Percentiles rank a stretch among this genome's conserved stretches.
Conservation (phyloP, 2,113 vertebrate species). For the Pandion haliaetus region DNA sequence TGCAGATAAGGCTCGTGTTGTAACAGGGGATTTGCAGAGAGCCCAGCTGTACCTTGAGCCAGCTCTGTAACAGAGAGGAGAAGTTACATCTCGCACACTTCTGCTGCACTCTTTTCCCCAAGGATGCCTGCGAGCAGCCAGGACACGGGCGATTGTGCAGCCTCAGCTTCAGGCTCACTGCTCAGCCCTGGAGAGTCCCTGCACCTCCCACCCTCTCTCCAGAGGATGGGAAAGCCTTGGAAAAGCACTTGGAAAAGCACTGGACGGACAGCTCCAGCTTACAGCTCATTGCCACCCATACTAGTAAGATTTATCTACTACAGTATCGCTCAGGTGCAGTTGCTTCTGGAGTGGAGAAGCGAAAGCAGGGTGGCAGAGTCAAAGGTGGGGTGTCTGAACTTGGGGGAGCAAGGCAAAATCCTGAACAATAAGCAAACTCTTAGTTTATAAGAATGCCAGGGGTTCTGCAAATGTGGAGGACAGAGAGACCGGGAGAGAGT, state of each 20-base stretch:
- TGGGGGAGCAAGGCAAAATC: background rate
- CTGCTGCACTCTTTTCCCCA: background rate
- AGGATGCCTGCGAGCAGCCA: background rate
- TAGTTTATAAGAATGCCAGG: background rate
- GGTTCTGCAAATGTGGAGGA: background rate
- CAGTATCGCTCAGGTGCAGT: accelerated
- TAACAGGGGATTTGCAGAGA: background rate
- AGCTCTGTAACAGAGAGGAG: background rate
- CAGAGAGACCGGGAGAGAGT: background rate
- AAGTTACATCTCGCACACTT: accelerated
- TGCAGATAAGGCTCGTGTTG: background rate
- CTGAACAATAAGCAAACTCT: background rate
- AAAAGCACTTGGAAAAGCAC: background rate
- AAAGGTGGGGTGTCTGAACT: background rate
- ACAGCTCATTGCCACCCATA: accelerated
- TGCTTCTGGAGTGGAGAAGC: background rate
- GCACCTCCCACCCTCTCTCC: background rate
- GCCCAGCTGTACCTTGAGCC: background rate
- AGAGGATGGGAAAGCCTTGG: background rate
- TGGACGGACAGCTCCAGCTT: background rate
- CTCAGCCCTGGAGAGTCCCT: background rate
- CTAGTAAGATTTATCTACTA: background rate
- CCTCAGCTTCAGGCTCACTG: background rate
- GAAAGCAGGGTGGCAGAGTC: background rate
- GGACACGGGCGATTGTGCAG: accelerated